Evolutionary conservation across 1,140 invertebrate genomes (phyloP).

Genomic region (Scylla paramamosain): DNA sequence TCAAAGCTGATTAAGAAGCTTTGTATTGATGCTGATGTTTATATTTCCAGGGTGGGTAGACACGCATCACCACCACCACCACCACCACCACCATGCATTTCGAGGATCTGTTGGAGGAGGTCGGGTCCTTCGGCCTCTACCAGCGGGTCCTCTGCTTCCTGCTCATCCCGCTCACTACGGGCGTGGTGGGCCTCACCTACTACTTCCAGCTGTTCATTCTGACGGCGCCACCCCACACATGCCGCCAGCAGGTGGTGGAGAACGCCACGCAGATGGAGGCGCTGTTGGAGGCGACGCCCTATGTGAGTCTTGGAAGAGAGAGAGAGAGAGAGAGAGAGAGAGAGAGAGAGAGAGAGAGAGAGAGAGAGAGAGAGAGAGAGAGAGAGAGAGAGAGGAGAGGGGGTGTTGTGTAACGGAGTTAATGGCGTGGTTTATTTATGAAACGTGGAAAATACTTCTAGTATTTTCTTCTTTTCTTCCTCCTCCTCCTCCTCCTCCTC

Average conservation of each 20-base stretch:
- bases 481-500: no score
- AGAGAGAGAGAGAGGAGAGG: background rate
- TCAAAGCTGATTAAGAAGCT: no score
- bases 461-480: no score
- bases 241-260: slow-evolving; percentile 12
- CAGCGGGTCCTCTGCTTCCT: slow-evolving; percentile 73
- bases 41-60: no score
- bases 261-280: background rate
- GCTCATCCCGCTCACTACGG: slow-evolving; percentile 73
- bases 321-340: slow-evolving; percentile 36
- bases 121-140: slow-evolving; percentile 76
- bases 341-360: background rate
- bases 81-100: slow-evolving; percentile 66
- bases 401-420: background rate
- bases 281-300: background rate
- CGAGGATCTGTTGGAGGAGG: slow-evolving; percentile 72
- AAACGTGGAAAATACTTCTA: no score
- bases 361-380: background rate
- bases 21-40: no score
- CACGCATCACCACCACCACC: background rate
- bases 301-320: slow-evolving; percentile 25
- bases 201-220: slow-evolving; percentile 78
- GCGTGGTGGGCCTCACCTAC: slow-evolving; percentile 73
- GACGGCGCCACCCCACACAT: slow-evolving; percentile 76
- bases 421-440: background rate